These are phyloP conservation scores for Nothoprocta perdicaria DNA, from an alignment of 2,113 vertebrate genomes.

Conservation along the genomic window DNA sequence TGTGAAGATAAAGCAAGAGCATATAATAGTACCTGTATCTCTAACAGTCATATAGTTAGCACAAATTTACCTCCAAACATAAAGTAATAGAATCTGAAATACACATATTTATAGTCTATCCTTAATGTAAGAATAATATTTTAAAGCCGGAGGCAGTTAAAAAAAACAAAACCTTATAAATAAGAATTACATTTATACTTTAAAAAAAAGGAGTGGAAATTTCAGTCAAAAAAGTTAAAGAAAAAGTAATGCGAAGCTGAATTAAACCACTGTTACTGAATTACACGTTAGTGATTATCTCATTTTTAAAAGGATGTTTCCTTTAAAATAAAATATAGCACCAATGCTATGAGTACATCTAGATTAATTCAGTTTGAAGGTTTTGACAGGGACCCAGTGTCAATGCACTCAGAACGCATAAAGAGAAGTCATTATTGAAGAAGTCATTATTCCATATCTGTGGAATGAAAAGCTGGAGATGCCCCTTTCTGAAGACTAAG, in stretches of 20 bases:
- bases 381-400: not conserved
- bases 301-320: no score
- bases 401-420: no score
- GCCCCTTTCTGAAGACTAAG: not conserved
- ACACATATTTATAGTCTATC: not conserved
- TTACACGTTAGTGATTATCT: no score
- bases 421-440: no score
- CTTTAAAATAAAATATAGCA: no score
- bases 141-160: rapidly evolving
- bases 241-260: no score
- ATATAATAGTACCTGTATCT: not conserved
- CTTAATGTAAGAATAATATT: not conserved
- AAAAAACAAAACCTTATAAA: not conserved
- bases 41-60: not conserved
- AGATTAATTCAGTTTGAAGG: no score
- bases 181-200: not conserved
- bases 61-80: not conserved
- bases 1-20: not conserved
- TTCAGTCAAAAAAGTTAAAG: no score
- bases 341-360: no score
- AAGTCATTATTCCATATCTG: no score
- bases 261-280: no score
- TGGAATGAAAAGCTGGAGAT: not conserved
- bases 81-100: not conserved
- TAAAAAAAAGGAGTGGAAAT: not conserved